These are phyloP conservation scores for Euzetes globulus DNA, from an alignment of 2,888 invertebrate species.

Conservation along the genomic window DNA sequence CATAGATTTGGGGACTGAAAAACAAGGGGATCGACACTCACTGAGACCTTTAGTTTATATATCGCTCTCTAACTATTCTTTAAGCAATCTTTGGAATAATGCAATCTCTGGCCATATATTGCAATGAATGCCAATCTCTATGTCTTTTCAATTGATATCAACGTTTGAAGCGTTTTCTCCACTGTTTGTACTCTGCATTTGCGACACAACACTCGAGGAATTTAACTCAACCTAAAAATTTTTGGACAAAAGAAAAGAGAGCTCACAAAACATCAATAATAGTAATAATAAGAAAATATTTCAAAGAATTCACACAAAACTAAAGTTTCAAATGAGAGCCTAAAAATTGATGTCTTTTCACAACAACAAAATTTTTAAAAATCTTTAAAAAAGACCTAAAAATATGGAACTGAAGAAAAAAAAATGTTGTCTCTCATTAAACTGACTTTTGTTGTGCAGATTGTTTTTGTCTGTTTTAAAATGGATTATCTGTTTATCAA, in stretches of 20 bases:
- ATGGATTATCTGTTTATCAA: constrained; percentile 31
- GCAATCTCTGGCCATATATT: neutral
- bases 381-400: neutral
- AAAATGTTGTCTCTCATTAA: neutral
- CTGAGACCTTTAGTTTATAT: neutral
- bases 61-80: constrained; percentile 15
- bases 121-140: constrained; percentile 18
- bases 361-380: neutral
- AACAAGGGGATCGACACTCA: constrained; percentile 17
- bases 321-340: neutral
- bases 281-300: constrained; percentile 3
- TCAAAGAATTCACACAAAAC: constrained; percentile 18
- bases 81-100: constrained; percentile 19
- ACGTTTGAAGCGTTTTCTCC: neutral
- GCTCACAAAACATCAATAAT: constrained; percentile 8
- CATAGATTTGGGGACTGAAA: constrained; percentile 16
- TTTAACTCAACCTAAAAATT: constrained; percentile 20
- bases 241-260: constrained; percentile 26
- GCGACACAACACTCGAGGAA: constrained; percentile 7
- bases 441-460: neutral
- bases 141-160: constrained; percentile 28
- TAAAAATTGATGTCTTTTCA: neutral
- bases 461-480: constrained; percentile 16
- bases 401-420: neutral
- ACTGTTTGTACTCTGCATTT: neutral